Conservation (phyloP, 2,888 invertebrate species). For the Orchestes rusci region DNA sequence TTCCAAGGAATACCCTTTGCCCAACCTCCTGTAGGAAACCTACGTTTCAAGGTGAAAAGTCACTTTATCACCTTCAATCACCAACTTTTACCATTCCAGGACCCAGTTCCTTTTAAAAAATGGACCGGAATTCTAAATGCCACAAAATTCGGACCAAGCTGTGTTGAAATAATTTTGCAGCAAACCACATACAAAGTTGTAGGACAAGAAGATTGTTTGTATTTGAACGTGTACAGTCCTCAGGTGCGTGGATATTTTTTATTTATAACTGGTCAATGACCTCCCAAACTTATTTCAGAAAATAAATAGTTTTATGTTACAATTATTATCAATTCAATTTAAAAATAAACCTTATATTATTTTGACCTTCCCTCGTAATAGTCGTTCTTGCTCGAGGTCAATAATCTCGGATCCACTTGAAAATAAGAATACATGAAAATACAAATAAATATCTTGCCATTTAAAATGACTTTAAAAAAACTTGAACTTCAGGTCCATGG, state of each 20-base stretch:
- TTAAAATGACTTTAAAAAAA: too few relatives aligned
- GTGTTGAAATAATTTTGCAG: conserved; percentile 14
- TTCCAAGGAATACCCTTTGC: conserved; percentile 20
- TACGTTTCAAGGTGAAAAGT: conserved; percentile 15
- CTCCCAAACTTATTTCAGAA: too few relatives aligned
- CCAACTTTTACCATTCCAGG: conserved; percentile 8
- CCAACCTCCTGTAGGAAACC: conserved; percentile 13
- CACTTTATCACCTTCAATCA: neutral
- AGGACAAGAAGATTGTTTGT: conserved; percentile 35
- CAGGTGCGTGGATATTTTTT: conserved; percentile 19
- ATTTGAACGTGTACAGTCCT: conserved; percentile 32
- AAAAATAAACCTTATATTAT: too few relatives aligned
- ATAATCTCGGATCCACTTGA: too few relatives aligned
- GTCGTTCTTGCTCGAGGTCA: too few relatives aligned
- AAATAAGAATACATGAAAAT: too few relatives aligned
- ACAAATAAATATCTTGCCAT: too few relatives aligned
- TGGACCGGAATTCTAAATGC: conserved; percentile 22
- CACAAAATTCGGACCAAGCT: conserved; percentile 10
- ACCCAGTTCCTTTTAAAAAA: conserved; percentile 20
- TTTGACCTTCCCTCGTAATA: too few relatives aligned
- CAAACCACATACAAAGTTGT: conserved; percentile 7
- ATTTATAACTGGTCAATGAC: too few relatives aligned
- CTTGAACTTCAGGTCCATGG: too few relatives aligned
- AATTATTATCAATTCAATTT: too few relatives aligned
- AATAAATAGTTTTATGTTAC: too few relatives aligned